Base-by-base conservation (phyloP, 2,888 invertebrate species). In the Caenorhabditis uteleia region DNA sequence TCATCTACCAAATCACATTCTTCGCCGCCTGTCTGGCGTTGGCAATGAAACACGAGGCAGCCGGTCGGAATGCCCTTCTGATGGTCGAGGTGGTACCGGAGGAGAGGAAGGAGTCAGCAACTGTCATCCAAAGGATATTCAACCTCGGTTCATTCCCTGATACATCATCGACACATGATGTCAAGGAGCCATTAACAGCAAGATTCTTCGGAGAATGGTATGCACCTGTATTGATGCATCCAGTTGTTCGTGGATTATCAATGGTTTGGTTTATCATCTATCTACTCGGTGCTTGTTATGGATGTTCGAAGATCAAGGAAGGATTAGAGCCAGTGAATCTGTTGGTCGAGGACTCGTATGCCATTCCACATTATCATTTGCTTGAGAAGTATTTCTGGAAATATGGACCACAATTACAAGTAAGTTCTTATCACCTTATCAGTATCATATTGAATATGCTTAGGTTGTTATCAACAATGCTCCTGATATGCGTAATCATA, bases 1-100 rank as follows among this genome's bases (percentile, higher is more conserved):
- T 83, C 60, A 20, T 83, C 16, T 83, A 78, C 58, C 83, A 82
- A 75, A 77, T 81, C 23, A 83, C 82, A 7, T 83, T 83, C 70
- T 83, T 82, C 59, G 70, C 77, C 23, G 83, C 74, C 0, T 61
- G 77, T 23, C 58, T 83, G 6, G 76, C 81, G 1, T 31, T 83
- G 26, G 73, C 68, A 44, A 80, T 70, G 29, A 50, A 70, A 36
- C 75, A 76, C 73, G 83, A 83, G 68, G 66, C 69, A n/a, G 38
- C 70, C 26, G 73, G 73, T 7, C 51, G 68, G 3, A 78, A 82
- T 46, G 71, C 76, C 4, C 44, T 74, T 14, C 73, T 73, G 44
- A 46, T 77, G 16, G 26, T 57, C 4, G 57, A 62, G 31, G 70
- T 76, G 3, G 55, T 71, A 3, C 56, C 70, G 1, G 70, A 53